These are phyloP conservation scores for Antheraea assamensis DNA, from an alignment of 2,888 invertebrate species.

Conservation along the genomic window DNA sequence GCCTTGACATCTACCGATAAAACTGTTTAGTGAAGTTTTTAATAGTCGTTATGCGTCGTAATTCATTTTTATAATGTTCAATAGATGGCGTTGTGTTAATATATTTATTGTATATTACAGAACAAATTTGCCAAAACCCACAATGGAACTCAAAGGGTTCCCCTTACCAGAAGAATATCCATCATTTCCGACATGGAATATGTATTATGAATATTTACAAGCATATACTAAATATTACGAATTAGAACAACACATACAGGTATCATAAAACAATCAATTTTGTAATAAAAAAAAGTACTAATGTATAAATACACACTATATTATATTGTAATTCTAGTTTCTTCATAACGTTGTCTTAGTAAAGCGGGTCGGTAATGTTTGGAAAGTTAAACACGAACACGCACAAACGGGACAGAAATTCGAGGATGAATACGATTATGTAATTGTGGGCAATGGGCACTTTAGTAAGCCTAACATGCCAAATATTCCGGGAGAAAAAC, in stretches of 20 bases:
- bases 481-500: slow-evolving; percentile 53
- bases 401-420: slow-evolving; percentile 56
- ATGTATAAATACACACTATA: not conserved
- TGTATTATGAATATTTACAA: slow-evolving; percentile 62
- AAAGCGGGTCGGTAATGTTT: slow-evolving; percentile 48
- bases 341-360: slow-evolving; percentile 61
- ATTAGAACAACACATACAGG: slow-evolving; percentile 63
- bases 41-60: not conserved
- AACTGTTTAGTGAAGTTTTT: not conserved
- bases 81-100: slow-evolving; percentile 16
- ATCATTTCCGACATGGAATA: slow-evolving; percentile 60
- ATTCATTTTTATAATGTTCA: not conserved
- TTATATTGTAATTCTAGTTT: slow-evolving; percentile 51
- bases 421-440: slow-evolving; percentile 82
- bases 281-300: not conserved
- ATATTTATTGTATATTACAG: slow-evolving; percentile 48
- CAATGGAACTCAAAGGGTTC: slow-evolving; percentile 69
- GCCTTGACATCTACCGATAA: slow-evolving; percentile 14
- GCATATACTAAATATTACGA: slow-evolving; percentile 62
- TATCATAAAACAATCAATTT: slow-evolving; percentile 29
- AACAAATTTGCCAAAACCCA: slow-evolving; percentile 73
- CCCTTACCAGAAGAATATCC: slow-evolving; percentile 60
- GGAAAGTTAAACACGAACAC: slow-evolving; percentile 62
- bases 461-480: slow-evolving; percentile 67
- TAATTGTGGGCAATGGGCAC: slow-evolving; percentile 87